Conservation (phyloP, 2,888 invertebrate species). For the Agrochola lychnidis region DNA sequence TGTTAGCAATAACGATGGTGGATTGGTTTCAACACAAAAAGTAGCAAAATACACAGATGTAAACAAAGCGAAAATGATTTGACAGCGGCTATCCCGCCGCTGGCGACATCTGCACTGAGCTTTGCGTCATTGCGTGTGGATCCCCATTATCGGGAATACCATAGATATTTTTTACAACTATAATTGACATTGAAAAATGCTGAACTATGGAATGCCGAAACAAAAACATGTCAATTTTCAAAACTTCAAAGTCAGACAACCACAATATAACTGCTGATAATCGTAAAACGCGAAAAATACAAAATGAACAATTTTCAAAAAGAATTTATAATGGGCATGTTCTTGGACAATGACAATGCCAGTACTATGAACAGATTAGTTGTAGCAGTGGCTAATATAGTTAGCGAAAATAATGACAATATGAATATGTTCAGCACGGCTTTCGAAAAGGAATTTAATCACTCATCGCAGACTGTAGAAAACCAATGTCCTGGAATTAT, state of each 20-base stretch:
- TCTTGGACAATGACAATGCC: slow-evolving; percentile 82
- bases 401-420: slow-evolving; percentile 83
- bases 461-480: slow-evolving; percentile 49
- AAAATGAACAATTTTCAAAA: slow-evolving; percentile 78
- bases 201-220: background rate
- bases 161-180: background rate
- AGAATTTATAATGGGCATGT: slow-evolving; percentile 83
- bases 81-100: background rate
- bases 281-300: background rate
- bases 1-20: no score
- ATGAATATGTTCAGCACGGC: slow-evolving; percentile 73
- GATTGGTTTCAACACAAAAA: no score
- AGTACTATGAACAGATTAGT: slow-evolving; percentile 80
- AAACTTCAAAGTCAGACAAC: background rate
- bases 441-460: slow-evolving; percentile 70
- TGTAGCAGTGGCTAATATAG: slow-evolving; percentile 81
- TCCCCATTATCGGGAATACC: background rate
- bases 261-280: background rate
- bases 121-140: background rate
- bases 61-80: background rate
- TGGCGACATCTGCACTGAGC: background rate
- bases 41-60: no score
- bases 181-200: background rate
- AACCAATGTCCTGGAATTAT: slow-evolving; percentile 34
- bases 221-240: background rate